Evolutionary conservation across 2,797 vertebrate species (phyloP), one percentile per base, ranked within the genome.

Genomic region (Fratercula arctica): DNA sequence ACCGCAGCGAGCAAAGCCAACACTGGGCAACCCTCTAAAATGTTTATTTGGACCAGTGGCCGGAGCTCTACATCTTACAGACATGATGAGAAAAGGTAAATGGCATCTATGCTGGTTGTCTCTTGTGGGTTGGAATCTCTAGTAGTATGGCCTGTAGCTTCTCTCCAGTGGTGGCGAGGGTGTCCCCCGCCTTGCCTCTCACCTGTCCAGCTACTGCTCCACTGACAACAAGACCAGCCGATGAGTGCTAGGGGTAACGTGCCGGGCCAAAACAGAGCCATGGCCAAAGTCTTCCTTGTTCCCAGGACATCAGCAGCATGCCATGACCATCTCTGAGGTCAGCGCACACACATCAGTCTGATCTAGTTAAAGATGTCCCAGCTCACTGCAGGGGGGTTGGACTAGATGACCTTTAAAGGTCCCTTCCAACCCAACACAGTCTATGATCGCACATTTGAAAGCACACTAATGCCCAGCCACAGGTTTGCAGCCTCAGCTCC

Each of bases 11-110:
- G 97, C 97, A 93, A 97, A 97, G 95, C 96, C 97, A 97, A 96
- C 88, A 93, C 95, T 93, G 97, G 95, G 97, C 91, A 97, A 95
- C 95, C 98, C 90, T 98, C 98, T 97, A 99, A 98, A 97, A 99
- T 99, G 99, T 99, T 99, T 98, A 98, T 99, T 97, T 99, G 99
- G 99, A 98, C 98, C 97, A 99, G 99, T 98, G 98, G 98, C 96
- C 98, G 99, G 98, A 98, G 98, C 97, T 97, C 96, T 97, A 96
- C 98, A 97, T 97, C 98, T 97, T 98, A 98, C 96, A 98, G 98
- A 85, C 98, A 98, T 39, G 97, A 98, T 96, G 99, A 99, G 85
- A 98, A 97, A 98, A 99, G 98, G 99, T 99, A 99, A 98, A 97
- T 12, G 9, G 67, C 73, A 45, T 78, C 35, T 29, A 16, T 35